Base-by-base conservation (phyloP, 2,888 invertebrate species). In the Caenorhabditis sp. region DNA sequence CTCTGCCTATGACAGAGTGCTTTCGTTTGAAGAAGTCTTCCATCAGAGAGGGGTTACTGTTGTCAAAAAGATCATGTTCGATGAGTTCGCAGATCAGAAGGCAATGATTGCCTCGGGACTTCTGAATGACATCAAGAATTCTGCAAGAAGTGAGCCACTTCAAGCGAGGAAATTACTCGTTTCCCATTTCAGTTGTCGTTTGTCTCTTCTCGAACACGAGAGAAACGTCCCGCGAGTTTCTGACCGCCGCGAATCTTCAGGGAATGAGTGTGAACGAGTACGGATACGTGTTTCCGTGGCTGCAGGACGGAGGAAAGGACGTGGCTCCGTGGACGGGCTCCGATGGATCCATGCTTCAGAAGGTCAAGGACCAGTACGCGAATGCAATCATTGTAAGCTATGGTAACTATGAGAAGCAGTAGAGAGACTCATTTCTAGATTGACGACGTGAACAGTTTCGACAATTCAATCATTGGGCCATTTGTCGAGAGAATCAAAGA, bases 301-400 rank as follows among this genome's bases (percentile, higher is more conserved):
- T 83, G 4, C 83, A 83, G 66, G 82, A 87, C 39, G 88, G 87
- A 22, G 82, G 84, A 11, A 88, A 88, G 63, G 88, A 88, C 72
- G 66, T 84, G 17, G 80, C 86, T 17, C 88, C 88, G 5, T 88
- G 88, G 88, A 83, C 85, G 17, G 88, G 88, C 22, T 58, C 83
- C 6, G 88, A 88, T 50, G 88, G 88, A 15, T 83, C 85, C 13
- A 83, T 84, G 78, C 76, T 87, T 27, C 88, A 88, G 58, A 87
- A 88, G 50, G 83, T 88, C 20, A 86, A 85, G 50, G 86, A 86
- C 55, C 83, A 84, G 65, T 88, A 86, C 66, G 81, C 84, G 11
- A 87, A 86, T 59, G 75, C 86, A 0, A 85, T 88, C 43, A 88
- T 88, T 63, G 87, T 87, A 50, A 70, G 78, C 46, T 30, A 7